A percentile compares a stretch with the other conserved stretches of the same genome.
Conservation (phyloP, 2,113 vertebrate species). For the Microtus oregoni region DNA sequence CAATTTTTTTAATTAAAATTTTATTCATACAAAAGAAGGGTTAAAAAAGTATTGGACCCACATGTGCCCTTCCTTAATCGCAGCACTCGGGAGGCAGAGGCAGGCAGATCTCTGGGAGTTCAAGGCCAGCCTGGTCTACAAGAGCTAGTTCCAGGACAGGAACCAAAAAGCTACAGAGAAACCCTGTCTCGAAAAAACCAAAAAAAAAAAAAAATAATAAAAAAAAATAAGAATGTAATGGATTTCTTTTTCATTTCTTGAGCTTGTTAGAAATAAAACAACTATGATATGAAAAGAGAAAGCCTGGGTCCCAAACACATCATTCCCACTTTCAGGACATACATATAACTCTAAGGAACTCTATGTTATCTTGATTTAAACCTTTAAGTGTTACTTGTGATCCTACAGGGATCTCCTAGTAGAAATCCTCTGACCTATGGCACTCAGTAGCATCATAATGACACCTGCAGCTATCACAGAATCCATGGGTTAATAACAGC, state of each 20-base stretch:
- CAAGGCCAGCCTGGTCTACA: too few relatives aligned
- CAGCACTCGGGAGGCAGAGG: too few relatives aligned
- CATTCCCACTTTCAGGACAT: neutral
- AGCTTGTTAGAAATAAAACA: neutral
- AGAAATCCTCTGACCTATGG: neutral
- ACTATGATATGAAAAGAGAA: neutral
- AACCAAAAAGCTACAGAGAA: too few relatives aligned
- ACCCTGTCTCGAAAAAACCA: too few relatives aligned
- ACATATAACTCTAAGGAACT: neutral
- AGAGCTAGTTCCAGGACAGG: too few relatives aligned
- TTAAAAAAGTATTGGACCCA: neutral
- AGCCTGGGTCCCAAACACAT: neutral
- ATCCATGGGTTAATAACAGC: neutral
- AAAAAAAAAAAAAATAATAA: too few relatives aligned
- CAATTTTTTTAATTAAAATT: neutral
- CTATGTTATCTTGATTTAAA: neutral
- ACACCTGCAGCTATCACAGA: conserved; percentile 3
- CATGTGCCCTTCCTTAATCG: neutral
- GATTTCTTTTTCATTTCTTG: neutral
- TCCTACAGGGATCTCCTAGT: neutral
- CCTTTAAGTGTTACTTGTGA: neutral
- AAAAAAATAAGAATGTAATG: neutral
- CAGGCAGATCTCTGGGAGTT: too few relatives aligned
- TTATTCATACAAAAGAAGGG: neutral
- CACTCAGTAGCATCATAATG: neutral